Evolutionary conservation across 1,140 invertebrate species (phyloP).

Genomic region (Bombus picipes): DNA sequence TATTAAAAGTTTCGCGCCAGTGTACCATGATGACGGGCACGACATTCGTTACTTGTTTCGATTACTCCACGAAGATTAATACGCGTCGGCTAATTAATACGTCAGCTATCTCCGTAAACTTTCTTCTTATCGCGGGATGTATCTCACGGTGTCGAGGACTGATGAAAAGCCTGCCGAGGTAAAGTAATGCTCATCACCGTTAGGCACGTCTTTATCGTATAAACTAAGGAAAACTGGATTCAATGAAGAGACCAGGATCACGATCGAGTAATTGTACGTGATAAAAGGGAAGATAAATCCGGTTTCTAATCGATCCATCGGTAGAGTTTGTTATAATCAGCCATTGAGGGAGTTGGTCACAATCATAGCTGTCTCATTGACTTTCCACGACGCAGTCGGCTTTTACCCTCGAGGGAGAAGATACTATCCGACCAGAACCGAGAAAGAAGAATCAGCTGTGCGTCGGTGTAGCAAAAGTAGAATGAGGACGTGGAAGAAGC

Average conservation of each 20-base stretch:
- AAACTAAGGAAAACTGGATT: neutral
- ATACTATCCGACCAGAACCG: neutral
- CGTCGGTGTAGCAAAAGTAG: constrained; percentile 10
- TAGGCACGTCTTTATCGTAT: neutral
- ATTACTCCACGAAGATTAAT: constrained; percentile 35
- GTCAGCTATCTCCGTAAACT: constrained; percentile 16
- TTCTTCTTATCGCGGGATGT: neutral
- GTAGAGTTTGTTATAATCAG: neutral
- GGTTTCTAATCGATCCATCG: neutral
- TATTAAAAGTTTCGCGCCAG: constrained; percentile 31
- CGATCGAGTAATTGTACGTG: neutral
- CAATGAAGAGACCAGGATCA: too few relatives aligned
- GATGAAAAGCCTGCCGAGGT: neutral
- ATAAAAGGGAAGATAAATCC: neutral
- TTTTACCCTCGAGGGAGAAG: neutral
- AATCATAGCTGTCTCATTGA: constrained; percentile 7
- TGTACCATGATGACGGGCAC: neutral
- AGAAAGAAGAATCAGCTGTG: constrained; percentile 3
- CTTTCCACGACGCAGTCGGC: neutral
- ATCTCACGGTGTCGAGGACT: neutral
- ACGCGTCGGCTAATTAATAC: constrained; percentile 23
- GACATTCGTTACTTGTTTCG: constrained; percentile 1
- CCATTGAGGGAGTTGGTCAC: neutral
- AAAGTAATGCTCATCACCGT: neutral
- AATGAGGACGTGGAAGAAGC: neutral